Evolutionary conservation across 2,797 vertebrate genomes (phyloP), one percentile per base, ranked within the genome.

Genomic region (Microctenopoma lineatum): DNA sequence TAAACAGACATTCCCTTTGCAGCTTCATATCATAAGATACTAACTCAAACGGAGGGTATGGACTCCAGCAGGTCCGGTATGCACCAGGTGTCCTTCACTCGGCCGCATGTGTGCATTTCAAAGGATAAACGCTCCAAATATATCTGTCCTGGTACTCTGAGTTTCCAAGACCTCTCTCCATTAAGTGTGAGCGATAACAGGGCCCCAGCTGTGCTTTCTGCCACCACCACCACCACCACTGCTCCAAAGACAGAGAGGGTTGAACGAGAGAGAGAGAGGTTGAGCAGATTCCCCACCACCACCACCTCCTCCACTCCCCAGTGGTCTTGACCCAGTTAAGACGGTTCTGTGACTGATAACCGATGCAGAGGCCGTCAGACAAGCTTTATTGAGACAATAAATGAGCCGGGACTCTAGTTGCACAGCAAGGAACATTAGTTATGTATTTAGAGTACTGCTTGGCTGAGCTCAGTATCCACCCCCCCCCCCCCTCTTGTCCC

Each of bases 381-480:
- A 82, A 84, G 85, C 87, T 90, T 91, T 91, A 91, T 89, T 89
- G 91, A 94, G 90, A 92, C 91, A 87, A 93, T 92, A 93, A 93
- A 94, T 93, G 93, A 93, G 88, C 66, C 66, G 85, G 69, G 84
- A 83, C 84, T 88, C 80, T 48, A 74, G 83, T 74, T 84, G 81
- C 71, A 84, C 64, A 36, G 70, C 83, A 48, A 90, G 82, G 78
- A 85, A 86, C 85, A 89, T 92, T 89, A 93, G 87, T 92, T 93
- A 90, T 89, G 88, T 90, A 89, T 92, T 93, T 91, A 85, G 87
- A 91, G 86, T 90, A 84, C 66, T 73, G 86, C 86, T 81, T 67
- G 59, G 75, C 81, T 88, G 84, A 81, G 77, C 83, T 64, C 61
- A 48, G 69, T 21, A 59, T 78, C 82, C 74, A 61, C 55, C 78